Conservation (phyloP, 2,113 vertebrate genomes). For the Callaeas wilsoni region DNA sequence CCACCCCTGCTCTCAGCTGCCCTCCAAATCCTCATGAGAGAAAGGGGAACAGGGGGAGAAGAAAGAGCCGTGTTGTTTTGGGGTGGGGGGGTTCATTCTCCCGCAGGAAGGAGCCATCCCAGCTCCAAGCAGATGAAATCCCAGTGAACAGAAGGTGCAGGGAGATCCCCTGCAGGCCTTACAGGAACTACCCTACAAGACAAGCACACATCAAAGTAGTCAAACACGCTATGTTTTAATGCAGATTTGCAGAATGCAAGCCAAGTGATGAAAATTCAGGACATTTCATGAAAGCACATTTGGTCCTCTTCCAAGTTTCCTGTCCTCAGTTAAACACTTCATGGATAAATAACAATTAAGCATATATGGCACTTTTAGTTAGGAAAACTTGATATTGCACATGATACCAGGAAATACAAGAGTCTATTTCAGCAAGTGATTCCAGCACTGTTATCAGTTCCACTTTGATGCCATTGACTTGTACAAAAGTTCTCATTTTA, state of each 20-base stretch:
- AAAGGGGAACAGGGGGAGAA: no score
- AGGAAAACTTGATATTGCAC: slow-evolving; percentile 71
- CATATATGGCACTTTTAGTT: slow-evolving; percentile 38
- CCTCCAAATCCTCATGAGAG: fast-evolving
- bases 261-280: slow-evolving; percentile 44
- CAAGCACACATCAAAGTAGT: background rate
- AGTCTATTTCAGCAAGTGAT: slow-evolving; percentile 16
- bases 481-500: background rate
- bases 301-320: slow-evolving; percentile 60
- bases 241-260: slow-evolving; percentile 65
- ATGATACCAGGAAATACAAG: slow-evolving; percentile 40
- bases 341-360: slow-evolving; percentile 48
- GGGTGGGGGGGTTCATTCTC: background rate
- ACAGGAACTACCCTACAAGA: background rate
- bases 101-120: background rate
- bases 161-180: background rate
- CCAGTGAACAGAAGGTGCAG: background rate
- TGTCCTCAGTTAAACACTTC: slow-evolving; percentile 58
- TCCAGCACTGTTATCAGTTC: slow-evolving; percentile 30
- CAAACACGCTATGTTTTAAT: slow-evolving; percentile 61
- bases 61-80: no score
- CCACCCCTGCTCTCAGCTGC: background rate
- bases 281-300: slow-evolving; percentile 64
- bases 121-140: background rate
- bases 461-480: background rate